Percentiles rank a stretch among this genome's conserved stretches.
Conservation (phyloP, 2,797 vertebrate species). For the Threskiornis aethiopicus region DNA sequence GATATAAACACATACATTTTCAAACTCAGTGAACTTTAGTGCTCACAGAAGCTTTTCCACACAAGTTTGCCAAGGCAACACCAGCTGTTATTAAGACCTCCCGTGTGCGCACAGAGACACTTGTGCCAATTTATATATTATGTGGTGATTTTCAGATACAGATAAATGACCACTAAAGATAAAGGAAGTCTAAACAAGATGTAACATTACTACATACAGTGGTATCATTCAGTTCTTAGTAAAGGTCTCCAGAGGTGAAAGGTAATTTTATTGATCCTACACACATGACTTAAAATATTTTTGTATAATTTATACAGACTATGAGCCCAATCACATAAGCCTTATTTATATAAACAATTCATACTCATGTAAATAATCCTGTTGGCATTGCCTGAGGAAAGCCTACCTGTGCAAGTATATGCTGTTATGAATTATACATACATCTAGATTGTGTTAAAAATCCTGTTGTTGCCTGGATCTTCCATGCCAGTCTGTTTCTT, state of each 20-base stretch:
- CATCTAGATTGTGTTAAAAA: background rate
- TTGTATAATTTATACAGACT: background rate
- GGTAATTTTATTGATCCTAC: background rate
- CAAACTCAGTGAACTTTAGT: conserved; percentile 14
- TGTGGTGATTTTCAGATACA: background rate
- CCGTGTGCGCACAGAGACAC: background rate
- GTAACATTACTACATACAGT: background rate
- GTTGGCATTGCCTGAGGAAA: background rate
- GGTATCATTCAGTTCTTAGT: background rate
- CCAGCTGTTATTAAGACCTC: background rate
- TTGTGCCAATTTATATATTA: background rate
- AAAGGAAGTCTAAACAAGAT: background rate
- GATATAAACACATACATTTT: conserved; percentile 31
- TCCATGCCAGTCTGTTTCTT: background rate
- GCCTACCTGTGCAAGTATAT: background rate
- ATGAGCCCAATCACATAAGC: background rate
- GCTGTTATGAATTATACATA: background rate
- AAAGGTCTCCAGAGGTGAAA: background rate
- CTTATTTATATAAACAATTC: background rate
- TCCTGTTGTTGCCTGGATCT: background rate
- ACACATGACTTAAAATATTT: background rate
- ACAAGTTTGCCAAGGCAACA: background rate
- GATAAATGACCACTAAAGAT: background rate
- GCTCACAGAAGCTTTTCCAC: background rate
- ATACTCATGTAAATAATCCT: background rate